Evolutionary conservation across 2,113 vertebrate genomes (phyloP).

Genomic region (Sphyrna mokarran): DNA sequence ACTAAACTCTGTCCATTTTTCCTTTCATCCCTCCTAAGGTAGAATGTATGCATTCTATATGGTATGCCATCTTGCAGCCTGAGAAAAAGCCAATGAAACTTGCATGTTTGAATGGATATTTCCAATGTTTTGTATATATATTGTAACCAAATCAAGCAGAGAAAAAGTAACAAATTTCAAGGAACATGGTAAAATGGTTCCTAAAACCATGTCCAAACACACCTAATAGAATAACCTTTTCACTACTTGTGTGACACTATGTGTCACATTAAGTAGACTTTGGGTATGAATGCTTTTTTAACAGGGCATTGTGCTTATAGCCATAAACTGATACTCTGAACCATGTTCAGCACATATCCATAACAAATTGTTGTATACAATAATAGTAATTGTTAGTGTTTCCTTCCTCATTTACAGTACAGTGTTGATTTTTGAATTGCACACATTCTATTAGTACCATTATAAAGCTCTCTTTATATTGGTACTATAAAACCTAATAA

Average conservation of each 20-base stretch:
- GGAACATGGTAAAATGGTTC: conserved; percentile 68
- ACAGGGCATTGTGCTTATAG: conserved; percentile 88
- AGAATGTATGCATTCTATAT: background rate
- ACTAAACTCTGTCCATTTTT: background rate
- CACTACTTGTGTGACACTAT: conserved; percentile 78
- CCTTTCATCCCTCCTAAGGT: background rate
- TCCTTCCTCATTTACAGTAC: conserved; percentile 14
- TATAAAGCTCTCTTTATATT: background rate
- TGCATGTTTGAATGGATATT: background rate
- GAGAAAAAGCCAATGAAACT: background rate
- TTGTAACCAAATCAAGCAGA: background rate
- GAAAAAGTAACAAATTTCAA: conserved; percentile 10
- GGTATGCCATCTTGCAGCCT: background rate
- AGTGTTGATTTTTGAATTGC: conserved; percentile 20
- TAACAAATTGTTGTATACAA: conserved; percentile 33
- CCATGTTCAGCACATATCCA: conserved; percentile 85
- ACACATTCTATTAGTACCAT: conserved; percentile 17
- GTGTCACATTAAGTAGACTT: conserved; percentile 73
- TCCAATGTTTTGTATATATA: background rate
- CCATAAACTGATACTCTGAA: conserved; percentile 95
- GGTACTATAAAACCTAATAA: conserved; percentile 33
- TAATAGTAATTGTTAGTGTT: conserved; percentile 5
- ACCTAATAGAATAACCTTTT: conserved; percentile 80
- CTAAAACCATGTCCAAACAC: conserved; percentile 71
- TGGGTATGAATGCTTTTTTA: conserved; percentile 90